phyloP scores from a whole-genome alignment of 1,140 invertebrate species.

The Eriocheir sinensis region DNA sequence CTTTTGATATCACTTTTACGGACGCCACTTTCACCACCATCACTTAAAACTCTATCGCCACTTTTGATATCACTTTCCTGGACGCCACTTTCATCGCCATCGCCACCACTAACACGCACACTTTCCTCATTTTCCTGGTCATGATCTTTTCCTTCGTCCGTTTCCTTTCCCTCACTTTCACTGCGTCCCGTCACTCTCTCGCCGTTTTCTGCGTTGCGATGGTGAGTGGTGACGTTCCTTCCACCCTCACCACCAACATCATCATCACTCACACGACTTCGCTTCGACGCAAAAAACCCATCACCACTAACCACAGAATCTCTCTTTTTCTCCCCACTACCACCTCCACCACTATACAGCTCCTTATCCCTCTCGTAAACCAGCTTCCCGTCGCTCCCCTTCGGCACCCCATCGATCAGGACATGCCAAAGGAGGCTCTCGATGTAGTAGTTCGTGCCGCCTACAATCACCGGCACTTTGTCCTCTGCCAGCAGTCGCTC shows the following conservation, averaged over 20 bases:
- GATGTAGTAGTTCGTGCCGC: conserved; percentile 99
- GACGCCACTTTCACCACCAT: background rate
- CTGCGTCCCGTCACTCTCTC: too few species aligned
- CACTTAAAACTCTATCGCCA: conserved; percentile 17
- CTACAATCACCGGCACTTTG: conserved; percentile 96
- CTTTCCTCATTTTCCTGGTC: too few species aligned
- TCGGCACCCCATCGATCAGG: conserved; percentile 85
- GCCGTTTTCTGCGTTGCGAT: too few species aligned
- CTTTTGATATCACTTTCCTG: too few species aligned
- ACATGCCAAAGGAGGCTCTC: conserved; percentile 96
- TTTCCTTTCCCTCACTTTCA: too few species aligned
- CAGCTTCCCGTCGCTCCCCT: conserved; percentile 10
- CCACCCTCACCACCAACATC: background rate
- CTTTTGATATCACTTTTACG: background rate
- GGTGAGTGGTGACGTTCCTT: too few species aligned
- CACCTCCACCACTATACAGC: background rate
- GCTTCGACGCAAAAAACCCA: too few species aligned
- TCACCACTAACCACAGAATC: conserved; percentile 65
- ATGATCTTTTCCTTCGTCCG: too few species aligned
- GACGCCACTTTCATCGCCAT: background rate
- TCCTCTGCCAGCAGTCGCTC: conserved; percentile 87
- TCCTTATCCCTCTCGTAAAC: conserved; percentile 64
- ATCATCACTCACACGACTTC: conserved; percentile 32
- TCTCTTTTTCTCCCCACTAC: background rate
- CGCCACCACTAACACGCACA: background rate